These are phyloP conservation scores for Drosophila acutilabella DNA, from an alignment of 2,888 invertebrate genomes.

Conservation along the genomic window DNA sequence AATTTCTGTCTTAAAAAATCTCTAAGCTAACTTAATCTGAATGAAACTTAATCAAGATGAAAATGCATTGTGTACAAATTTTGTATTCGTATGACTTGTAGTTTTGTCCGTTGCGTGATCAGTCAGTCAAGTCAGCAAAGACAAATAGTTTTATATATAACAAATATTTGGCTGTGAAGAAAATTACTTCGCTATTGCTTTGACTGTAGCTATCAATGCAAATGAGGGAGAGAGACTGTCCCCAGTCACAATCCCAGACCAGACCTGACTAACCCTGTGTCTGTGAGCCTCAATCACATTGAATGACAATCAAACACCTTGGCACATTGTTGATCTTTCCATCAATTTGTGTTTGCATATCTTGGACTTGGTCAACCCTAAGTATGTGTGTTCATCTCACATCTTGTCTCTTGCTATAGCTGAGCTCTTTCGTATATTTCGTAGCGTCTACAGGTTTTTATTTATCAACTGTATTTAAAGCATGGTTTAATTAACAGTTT, in stretches of 20 bases:
- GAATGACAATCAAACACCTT: slow-evolving; percentile 61
- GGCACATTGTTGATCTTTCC: slow-evolving; percentile 46
- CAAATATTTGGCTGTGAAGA: background rate
- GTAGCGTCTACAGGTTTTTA: slow-evolving; percentile 22
- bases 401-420: slow-evolving; percentile 27
- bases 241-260: background rate
- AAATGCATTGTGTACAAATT: too few relatives aligned
- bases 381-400: slow-evolving; percentile 10
- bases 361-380: slow-evolving; percentile 63
- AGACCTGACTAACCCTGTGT: background rate
- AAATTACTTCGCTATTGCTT: background rate
- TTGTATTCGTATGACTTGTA: too few relatives aligned
- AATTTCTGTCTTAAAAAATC: too few relatives aligned
- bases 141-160: background rate
- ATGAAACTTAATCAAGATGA: too few relatives aligned
- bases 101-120: too few relatives aligned
- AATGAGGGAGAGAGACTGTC: slow-evolving; percentile 29
- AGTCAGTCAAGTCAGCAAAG: background rate
- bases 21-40: too few relatives aligned
- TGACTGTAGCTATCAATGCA: slow-evolving; percentile 32
- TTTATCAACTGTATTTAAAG: slow-evolving; percentile 46
- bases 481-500: slow-evolving; percentile 57
- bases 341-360: slow-evolving; percentile 63
- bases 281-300: slow-evolving; percentile 57
- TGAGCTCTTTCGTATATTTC: slow-evolving; percentile 13